phyloP scores from a whole-genome alignment of 35 echinoderm and acorn worm genomes.

The Chiridota heheva region DNA sequence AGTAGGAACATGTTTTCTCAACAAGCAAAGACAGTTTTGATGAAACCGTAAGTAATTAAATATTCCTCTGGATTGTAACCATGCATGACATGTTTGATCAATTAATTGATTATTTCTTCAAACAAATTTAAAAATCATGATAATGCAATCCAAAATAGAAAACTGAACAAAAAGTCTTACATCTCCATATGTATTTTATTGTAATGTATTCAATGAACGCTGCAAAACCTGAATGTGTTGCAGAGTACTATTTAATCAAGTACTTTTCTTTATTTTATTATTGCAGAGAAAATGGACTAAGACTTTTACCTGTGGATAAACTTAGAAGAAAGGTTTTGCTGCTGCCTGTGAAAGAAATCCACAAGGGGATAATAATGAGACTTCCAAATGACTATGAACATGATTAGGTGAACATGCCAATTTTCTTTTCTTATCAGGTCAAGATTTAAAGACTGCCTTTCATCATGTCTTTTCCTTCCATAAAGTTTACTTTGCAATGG shows the following conservation, averaged over 20 bases:
- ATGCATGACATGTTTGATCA: too few relatives aligned
- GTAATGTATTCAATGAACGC: not conserved
- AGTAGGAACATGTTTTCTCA: not conserved
- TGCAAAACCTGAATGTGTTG: not conserved
- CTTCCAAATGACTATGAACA: slow-evolving; percentile 25
- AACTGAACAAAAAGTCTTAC: not conserved
- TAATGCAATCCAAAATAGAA: not conserved
- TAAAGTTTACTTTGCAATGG: too few relatives aligned
- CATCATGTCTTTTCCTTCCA: too few relatives aligned
- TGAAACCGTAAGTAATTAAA: slow-evolving; percentile 4
- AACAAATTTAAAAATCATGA: not conserved
- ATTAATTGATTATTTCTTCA: too few relatives aligned
- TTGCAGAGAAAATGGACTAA: not conserved
- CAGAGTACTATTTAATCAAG: not conserved
- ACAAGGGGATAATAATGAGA: slow-evolving; percentile 4
- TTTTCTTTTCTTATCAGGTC: too few relatives aligned
- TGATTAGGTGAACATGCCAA: too few relatives aligned
- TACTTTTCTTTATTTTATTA: not conserved
- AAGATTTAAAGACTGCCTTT: too few relatives aligned
- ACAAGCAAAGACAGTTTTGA: slow-evolving; percentile 20
- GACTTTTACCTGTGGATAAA: not conserved
- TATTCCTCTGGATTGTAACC: too few relatives aligned
- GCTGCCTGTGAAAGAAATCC: not conserved
- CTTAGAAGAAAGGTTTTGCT: slow-evolving; percentile 14
- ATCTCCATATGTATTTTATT: not conserved